Evolutionary conservation across 2,888 invertebrate species (phyloP).

Genomic region (Synanthedon formicaeformis): DNA sequence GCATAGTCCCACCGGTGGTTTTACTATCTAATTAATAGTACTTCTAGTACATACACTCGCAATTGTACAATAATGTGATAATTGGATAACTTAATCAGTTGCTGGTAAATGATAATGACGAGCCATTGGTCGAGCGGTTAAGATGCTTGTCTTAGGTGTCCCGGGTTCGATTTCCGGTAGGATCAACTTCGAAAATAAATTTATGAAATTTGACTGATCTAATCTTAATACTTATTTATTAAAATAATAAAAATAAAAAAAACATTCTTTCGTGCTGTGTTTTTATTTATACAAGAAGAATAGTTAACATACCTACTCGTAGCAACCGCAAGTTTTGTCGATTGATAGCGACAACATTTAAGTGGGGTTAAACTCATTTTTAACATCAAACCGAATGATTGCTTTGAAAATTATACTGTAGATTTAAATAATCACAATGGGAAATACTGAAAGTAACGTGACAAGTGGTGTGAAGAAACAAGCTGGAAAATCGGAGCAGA

Average conservation of each 20-base stretch:
- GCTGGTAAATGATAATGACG: too few relatives aligned
- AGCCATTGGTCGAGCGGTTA: too few relatives aligned
- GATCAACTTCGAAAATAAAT: too few relatives aligned
- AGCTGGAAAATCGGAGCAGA: slow-evolving; percentile 85
- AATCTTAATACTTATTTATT: too few relatives aligned
- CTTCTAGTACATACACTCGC: too few relatives aligned
- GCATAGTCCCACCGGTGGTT: too few relatives aligned
- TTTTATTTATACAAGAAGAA: not conserved
- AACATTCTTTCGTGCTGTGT: not conserved
- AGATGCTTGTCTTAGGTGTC: too few relatives aligned
- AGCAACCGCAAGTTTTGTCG: slow-evolving; percentile 6
- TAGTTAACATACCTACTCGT: not conserved
- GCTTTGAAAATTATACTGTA: not conserved
- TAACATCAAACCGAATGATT: not conserved
- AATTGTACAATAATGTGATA: too few relatives aligned
- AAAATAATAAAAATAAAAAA: not conserved
- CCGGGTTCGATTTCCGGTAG: not conserved
- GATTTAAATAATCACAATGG: slow-evolving; percentile 59
- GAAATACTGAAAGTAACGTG: slow-evolving; percentile 89
- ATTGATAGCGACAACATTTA: not conserved
- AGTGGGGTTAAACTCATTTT: not conserved
- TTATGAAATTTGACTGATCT: too few relatives aligned
- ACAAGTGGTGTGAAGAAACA: slow-evolving; percentile 96
- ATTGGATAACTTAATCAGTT: too few relatives aligned
- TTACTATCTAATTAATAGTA: too few relatives aligned